phyloP scores from a whole-genome alignment of 2,888 invertebrate species.

The Dorcus hopei region DNA sequence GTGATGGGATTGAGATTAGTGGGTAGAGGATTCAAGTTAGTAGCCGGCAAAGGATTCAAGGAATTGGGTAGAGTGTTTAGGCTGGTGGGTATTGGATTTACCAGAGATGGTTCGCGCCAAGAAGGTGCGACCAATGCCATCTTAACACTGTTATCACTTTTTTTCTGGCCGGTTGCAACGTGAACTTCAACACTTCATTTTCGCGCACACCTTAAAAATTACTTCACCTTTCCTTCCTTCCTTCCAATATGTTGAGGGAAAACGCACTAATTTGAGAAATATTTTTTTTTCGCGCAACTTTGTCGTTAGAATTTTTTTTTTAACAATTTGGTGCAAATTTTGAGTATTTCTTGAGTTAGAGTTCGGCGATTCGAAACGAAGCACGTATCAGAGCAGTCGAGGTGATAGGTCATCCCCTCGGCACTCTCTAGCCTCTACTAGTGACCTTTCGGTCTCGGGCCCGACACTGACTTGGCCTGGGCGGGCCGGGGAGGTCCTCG shows the following conservation, averaged over 20 bases:
- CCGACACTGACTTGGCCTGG: constrained; percentile 52
- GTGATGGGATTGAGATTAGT: constrained; percentile 58
- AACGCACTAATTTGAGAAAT: background rate
- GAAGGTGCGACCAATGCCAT: constrained; percentile 63
- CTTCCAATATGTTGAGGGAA: background rate
- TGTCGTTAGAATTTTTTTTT: background rate
- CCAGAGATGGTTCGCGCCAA: constrained; percentile 59
- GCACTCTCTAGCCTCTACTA: constrained; percentile 53
- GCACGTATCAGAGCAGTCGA: constrained; percentile 44
- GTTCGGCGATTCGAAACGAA: constrained; percentile 30
- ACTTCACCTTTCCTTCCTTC: constrained; percentile 4
- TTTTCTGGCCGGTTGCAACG: background rate
- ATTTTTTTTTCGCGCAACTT: background rate
- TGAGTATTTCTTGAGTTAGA: constrained; percentile 22
- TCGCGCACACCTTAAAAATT: constrained; percentile 5
- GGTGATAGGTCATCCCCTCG: constrained; percentile 53
- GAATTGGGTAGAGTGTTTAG: constrained; percentile 56
- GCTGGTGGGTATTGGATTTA: constrained; percentile 55
- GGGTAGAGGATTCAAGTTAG: constrained; percentile 55
- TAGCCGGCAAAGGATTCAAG: constrained; percentile 54
- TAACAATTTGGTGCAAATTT: constrained; percentile 14
- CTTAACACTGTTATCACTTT: constrained; percentile 12
- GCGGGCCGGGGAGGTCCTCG: constrained; percentile 51
- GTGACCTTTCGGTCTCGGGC: constrained; percentile 52
- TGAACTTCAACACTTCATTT: constrained; percentile 8